Evolutionary conservation across 1,140 invertebrate genomes (phyloP), one percentile per base, ranked within the genome.

Genomic region (Tetragonula clypearis): DNA sequence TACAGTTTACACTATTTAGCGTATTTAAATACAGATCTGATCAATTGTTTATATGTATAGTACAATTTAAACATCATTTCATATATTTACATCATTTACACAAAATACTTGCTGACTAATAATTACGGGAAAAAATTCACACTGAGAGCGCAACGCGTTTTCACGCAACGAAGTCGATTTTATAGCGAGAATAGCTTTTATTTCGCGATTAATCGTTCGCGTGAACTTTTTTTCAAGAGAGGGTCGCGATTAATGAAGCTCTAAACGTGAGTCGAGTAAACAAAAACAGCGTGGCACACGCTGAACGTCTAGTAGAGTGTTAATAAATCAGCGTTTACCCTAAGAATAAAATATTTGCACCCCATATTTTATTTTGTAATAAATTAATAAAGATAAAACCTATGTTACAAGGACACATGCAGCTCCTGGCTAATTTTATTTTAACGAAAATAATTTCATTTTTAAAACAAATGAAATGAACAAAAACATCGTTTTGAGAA

Each of bases 221-320:
- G 41, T 5, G 56, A 73, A 81, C 17, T 81, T 81, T 81, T n/a
- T 15, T n/a, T 15, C 62, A 73, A 41, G 15, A 30, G 35, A 73
- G 68, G 68, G 56, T 60, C 53, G 79, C 35, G 53, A 71, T 58
- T 58, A 80, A 80, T 71, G 66, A 80, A 80, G 68, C 55, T 73
- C 62, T 49, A 60, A 58, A 49, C 23, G 55, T 11, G 35, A 81
- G 55, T 49, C 26, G 55, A 30, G 79, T 81, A 81, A 73, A 81
- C 55, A 81, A 72, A 73, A 81, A 81, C 68, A 72, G 62, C 35
- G 56, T 60, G 41, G 6, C 41, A 26, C 41, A 26, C 30, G 17
- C 21, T 12, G 41, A 21, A 6, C 21, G 23, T 3, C 11, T 5
- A 58, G 17, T 23, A 68, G n/a, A 41, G 23, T 53, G 21, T 53